Base-by-base conservation (phyloP, 2,113 vertebrate species). In the Piaya cayana region DNA sequence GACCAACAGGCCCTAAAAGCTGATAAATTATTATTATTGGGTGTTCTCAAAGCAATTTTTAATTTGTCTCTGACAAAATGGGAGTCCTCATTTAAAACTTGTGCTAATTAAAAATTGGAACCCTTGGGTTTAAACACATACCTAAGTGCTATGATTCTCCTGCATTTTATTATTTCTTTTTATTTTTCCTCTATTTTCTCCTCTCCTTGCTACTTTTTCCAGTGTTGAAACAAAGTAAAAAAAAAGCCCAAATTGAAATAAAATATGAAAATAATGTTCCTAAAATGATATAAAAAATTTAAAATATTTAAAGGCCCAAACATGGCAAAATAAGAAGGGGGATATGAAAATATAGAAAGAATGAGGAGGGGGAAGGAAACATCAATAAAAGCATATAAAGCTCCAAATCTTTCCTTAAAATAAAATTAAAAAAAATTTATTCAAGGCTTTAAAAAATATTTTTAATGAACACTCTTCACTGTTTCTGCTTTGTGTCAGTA, bases 401-500 rank as follows among this genome's bases (percentile, higher is more conserved):
- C 10, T 91, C 89, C 79, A 87, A 72, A 16, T 65, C 30, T 79
- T 60, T 11, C 12, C 22, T 77, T 86, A 65, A 95, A 92, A 72
- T 78, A 68, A 87, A 78, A 74, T 15, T 11, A 1, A 67, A 76
- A 55, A 83, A 86, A 50, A 29, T n/a, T 56, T 49, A 42, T 59
- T 21, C 25, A 15, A 15, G 3, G 3, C 20, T 29, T 42, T 47
- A 50, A 49, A 39, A 39, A 39, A 22, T 22, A 49, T 86, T 85
- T 72, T 53, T 0, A 45, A 86, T 90, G 69, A 91, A 94, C 95
- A 92, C 84, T 85, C 42, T 32, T 83, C 82, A 64, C 21, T 94
- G 90, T 90, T 96, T 50, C 90, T 49, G n/a, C 92, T 94, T 93
- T 55, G 94, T 93, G 90, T 96, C 94, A 92, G 89, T 68, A 68